A percentile compares a stretch with the other conserved stretches of the same genome.
phyloP scores from a whole-genome alignment of 2,888 invertebrate genomes.

The Nudaria mundana region DNA sequence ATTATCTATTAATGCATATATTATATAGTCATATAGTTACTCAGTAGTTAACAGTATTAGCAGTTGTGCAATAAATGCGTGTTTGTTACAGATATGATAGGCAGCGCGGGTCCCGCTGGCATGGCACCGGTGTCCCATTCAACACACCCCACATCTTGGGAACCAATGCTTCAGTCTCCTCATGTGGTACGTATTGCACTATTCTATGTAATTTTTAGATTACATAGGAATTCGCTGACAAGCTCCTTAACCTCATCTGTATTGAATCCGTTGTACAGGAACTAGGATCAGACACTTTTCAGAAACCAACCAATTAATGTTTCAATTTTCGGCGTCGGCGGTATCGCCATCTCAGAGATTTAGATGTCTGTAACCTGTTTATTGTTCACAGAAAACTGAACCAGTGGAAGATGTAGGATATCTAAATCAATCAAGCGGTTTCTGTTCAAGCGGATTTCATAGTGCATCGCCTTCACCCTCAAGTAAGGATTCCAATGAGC shows the following conservation, averaged over 20 bases:
- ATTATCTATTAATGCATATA: no score
- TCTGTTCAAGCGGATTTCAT: slow-evolving; percentile 82
- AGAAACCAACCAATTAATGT: no score
- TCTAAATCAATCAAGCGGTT: slow-evolving; percentile 82
- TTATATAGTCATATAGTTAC: no score
- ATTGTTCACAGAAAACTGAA: slow-evolving; percentile 80
- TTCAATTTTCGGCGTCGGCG: no score
- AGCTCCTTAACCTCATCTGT: no score
- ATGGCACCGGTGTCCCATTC: slow-evolving; percentile 67
- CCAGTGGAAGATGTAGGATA: slow-evolving; percentile 68
- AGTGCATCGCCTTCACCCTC: slow-evolving; percentile 82
- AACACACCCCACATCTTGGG: slow-evolving; percentile 59
- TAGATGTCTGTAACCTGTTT: slow-evolving; percentile 23
- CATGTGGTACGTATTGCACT: slow-evolving; percentile 62
- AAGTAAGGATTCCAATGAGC: slow-evolving; percentile 74
- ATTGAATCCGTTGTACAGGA: no score
- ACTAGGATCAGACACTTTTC: no score
- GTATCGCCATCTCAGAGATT: no score
- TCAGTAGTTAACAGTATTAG: no score
- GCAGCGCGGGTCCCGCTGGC: slow-evolving; percentile 70
- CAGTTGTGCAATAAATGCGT: no score
- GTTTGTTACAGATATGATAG: slow-evolving; percentile 68
- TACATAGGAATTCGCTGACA: no score
- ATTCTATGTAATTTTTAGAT: no score
- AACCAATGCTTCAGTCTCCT: slow-evolving; percentile 55